Base-by-base conservation (phyloP, 2,888 invertebrate genomes). In the Chrysomela aeneicollis region DNA sequence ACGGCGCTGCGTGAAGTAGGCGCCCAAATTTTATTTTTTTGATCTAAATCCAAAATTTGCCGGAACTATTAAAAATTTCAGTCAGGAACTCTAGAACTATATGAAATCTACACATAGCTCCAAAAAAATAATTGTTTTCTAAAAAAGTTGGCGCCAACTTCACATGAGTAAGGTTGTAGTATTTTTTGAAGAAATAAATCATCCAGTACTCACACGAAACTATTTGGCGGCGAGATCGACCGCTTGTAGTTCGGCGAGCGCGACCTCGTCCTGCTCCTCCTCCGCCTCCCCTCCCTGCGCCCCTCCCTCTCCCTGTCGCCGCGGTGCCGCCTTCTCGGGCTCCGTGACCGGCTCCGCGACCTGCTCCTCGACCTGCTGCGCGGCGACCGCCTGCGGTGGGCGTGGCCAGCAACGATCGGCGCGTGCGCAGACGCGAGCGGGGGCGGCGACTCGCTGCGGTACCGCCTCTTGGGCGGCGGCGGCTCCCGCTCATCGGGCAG, bases 381-480 rank as follows among this genome's bases (percentile, higher is more conserved):
- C 26, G 26, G 26, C 32, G 32, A 35, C 32, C 32, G 32, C 10
- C 32, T 5, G 9, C 32, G n/a, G n/a, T n/a, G n/a, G n/a, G n/a
- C n/a, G n/a, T n/a, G n/a, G n/a, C n/a, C n/a, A n/a, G n/a, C n/a
- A n/a, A n/a, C n/a, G n/a, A n/a, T n/a, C 2, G 32, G 32, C 32
- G 10, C 32, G 10, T 26, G 26, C 26, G 10, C 32, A n/a, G n/a
- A n/a, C n/a, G n/a, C n/a, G n/a, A n/a, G n/a, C n/a, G 10, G 83
- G 83, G 32, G 82, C 78, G 1, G 87, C 2, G 87, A 86, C 76
- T 85, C 85, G 73, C 87, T 90, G 84, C 89, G 88, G 79, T 94
- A 94, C 79, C 92, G 86, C 78, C 93, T 87, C 76, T 89, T 90
- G 46, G 91, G 90, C 50, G 90, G 91, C 57, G 90, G 88, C 61